Evolutionary conservation across 64 coral and sea anemone species (phyloP).

Genomic region (Pocillopora verrucosa): DNA sequence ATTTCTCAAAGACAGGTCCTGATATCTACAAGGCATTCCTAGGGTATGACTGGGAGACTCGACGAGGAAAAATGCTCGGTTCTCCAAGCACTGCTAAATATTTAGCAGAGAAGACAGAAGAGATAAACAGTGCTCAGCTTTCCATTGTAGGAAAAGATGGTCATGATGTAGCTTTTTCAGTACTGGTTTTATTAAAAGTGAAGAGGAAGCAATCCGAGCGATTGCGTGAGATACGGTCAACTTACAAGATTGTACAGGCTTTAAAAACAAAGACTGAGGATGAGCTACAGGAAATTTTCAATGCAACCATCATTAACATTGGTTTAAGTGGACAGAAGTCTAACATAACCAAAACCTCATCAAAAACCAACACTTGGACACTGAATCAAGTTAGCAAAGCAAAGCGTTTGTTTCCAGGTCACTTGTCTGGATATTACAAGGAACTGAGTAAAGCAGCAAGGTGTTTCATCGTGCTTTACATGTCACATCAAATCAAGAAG

Average conservation of each 20-base stretch:
- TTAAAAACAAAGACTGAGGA: background rate
- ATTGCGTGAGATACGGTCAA: slow-evolving; percentile 25
- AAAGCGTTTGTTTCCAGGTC: slow-evolving; percentile 47
- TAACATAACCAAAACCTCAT: background rate
- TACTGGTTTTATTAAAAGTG: slow-evolving; percentile 66
- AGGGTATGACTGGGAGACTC: background rate
- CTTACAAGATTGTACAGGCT: slow-evolving; percentile 18
- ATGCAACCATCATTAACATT: background rate
- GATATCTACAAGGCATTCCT: slow-evolving; percentile 57
- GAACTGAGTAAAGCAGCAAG: slow-evolving; percentile 17
- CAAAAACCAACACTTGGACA: slow-evolving; percentile 12
- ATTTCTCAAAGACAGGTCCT: slow-evolving; percentile 49
- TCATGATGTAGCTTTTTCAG: slow-evolving; percentile 9
- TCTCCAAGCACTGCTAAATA: background rate
- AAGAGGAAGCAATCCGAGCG: slow-evolving; percentile 34
- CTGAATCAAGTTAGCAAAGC: slow-evolving; percentile 24
- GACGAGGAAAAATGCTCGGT: background rate
- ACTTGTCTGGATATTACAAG: slow-evolving; percentile 62
- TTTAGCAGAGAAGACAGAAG: background rate
- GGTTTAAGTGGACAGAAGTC: background rate
- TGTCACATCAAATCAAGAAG: slow-evolving; percentile 40
- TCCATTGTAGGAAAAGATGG: slow-evolving; percentile 7
- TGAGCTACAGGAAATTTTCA: slow-evolving; percentile 22
- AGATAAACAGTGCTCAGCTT: slow-evolving; percentile 12
- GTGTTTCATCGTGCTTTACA: slow-evolving; percentile 67